phyloP scores from a whole-genome alignment of 2,113 vertebrate species.

The Anolis sagrei region DNA sequence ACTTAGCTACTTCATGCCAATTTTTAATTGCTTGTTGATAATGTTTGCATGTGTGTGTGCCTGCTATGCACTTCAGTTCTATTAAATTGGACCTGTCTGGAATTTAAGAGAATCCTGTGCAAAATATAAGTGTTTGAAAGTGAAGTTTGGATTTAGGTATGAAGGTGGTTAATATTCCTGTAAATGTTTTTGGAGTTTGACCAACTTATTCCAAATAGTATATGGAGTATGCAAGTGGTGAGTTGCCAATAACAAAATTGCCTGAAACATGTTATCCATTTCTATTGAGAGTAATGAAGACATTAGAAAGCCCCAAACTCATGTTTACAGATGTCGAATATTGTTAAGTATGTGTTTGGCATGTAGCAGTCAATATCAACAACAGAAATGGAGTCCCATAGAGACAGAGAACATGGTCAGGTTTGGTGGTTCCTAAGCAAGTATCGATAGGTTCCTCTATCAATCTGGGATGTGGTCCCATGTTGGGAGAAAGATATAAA shows the following conservation, averaged over 20 bases:
- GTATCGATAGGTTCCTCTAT: neutral
- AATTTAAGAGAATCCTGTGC: neutral
- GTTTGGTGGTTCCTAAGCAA: neutral
- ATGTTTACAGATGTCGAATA: neutral
- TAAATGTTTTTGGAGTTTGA: neutral
- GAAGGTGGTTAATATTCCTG: neutral
- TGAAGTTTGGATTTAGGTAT: neutral
- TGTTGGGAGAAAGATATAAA: no score
- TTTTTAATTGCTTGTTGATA: constrained; percentile 64
- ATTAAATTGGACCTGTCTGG: neutral
- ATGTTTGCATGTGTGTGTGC: neutral
- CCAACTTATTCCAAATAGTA: no score
- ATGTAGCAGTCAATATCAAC: neutral
- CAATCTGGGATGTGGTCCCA: neutral
- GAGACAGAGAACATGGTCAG: neutral
- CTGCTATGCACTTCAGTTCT: neutral
- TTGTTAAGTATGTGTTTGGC: neutral
- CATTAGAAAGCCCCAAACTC: neutral
- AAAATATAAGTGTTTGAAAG: neutral
- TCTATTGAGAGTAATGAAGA: no score
- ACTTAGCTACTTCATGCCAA: constrained; percentile 56
- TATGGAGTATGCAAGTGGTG: no score
- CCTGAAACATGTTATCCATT: no score
- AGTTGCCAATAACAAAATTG: no score
- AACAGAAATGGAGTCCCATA: neutral